Evolutionary conservation across 2,888 invertebrate genomes (phyloP), one percentile per base, ranked within the genome.

Genomic region (Apamea monoglypha): DNA sequence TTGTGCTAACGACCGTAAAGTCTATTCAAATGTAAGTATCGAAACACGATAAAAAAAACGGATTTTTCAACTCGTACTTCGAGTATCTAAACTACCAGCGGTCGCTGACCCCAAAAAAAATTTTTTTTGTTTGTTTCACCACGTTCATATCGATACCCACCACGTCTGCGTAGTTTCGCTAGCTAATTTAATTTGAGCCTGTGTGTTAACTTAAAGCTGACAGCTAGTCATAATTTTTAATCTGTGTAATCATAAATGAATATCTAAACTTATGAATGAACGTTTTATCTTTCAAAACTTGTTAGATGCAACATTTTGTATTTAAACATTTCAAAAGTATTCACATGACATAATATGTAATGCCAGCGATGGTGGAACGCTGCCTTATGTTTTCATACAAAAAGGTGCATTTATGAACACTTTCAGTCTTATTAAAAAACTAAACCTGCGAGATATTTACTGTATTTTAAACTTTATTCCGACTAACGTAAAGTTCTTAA

Each of bases 161-260:
- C n/a, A 59, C 12, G 5, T n/a, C n/a, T 12, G 25, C n/a, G n/a
- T 4, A 59, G n/a, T n/a, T 59, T n/a, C 56, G 4, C n/a, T n/a
- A n/a, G 56, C 5, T 12, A 14, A 59, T 59, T 59, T n/a, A n/a
- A n/a, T 59, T n/a, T 59, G 12, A 12, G 5, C 5, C 56, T 59
- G 21, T 53, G 8, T 88, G 77, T 76, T 75, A 75, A 78, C 80
- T 79, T 87, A 79, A 85, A 85, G 88, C 81, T 90, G 90, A 87
- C 90, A 71, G 71, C 92, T 92, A 92, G 92, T 92, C 92, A 91
- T 87, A 87, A 83, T 90, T 87, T 87, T 84, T 85, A 85, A 88
- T 87, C 76, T 89, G 73, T 89, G 74, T 87, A 83, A 80, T 74
- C 76, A 29, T 84, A 82, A 71, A 84, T 83, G 8, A 78, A 81